A percentile compares a stretch with the other conserved stretches of the same genome.
Conservation (phyloP, 2,797 vertebrate genomes). For the Myotis daubentonii region DNA sequence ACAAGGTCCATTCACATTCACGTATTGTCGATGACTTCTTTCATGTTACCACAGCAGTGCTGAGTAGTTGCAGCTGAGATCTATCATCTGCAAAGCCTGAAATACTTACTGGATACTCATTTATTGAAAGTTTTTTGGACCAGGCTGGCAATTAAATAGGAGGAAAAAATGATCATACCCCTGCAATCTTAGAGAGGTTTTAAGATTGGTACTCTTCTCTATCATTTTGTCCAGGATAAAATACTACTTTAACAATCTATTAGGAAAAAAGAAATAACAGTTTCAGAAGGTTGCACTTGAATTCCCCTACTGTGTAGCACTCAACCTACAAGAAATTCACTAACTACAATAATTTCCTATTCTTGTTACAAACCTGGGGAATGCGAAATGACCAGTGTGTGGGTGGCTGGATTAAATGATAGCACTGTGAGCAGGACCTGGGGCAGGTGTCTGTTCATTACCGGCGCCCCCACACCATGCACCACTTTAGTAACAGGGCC, state of each 20-base stretch:
- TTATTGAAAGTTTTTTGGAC: background rate
- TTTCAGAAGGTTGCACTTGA: background rate
- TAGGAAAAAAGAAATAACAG: background rate
- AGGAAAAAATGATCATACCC: too few species aligned
- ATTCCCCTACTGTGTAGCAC: background rate
- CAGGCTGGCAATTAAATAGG: background rate
- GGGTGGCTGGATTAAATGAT: accelerated
- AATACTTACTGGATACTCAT: background rate
- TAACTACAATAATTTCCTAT: background rate
- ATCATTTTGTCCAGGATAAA: background rate
- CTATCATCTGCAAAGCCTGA: background rate
- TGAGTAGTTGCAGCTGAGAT: background rate
- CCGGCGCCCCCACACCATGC: accelerated
- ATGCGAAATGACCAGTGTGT: background rate
- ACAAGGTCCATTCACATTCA: background rate
- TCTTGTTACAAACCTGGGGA: background rate
- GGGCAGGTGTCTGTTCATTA: background rate
- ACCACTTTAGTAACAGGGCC: background rate
- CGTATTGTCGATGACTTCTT: accelerated
- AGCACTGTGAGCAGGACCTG: background rate
- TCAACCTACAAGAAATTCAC: background rate
- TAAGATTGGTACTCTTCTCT: background rate
- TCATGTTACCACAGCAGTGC: background rate
- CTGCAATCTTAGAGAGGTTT: too few species aligned
- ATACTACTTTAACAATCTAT: background rate